Conservation (phyloP, 2,888 invertebrate species). For the Eupithecia vulgata region DNA sequence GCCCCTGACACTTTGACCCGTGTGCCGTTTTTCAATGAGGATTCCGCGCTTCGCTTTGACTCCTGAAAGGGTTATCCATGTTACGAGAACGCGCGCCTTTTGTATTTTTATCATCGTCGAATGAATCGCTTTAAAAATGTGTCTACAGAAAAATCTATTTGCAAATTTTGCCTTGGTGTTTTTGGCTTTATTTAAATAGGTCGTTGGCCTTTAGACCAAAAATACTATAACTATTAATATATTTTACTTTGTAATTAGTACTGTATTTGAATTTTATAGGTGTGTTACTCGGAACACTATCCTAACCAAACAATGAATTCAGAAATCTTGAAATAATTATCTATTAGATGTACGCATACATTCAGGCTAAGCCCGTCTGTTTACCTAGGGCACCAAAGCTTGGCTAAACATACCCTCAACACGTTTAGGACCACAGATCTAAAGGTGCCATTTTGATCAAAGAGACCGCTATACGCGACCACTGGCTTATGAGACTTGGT, state of each 20-base stretch:
- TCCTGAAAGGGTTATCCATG: conserved; percentile 73
- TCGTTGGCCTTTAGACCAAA: not conserved
- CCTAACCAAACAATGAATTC: not conserved
- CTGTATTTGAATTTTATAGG: not conserved
- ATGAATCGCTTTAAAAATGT: conserved; percentile 67
- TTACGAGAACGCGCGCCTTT: conserved; percentile 62
- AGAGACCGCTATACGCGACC: conserved; percentile 3
- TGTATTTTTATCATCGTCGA: conserved; percentile 74
- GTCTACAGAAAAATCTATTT: conserved; percentile 39
- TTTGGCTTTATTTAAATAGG: not conserved
- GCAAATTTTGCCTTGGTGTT: conserved; percentile 31
- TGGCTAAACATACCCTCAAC: conserved; percentile 52
- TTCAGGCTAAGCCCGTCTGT: conserved; percentile 1
- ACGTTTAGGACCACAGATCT: conserved; percentile 34
- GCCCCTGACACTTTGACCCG: conserved; percentile 69
- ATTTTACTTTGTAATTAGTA: no score
- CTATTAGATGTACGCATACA: not conserved
- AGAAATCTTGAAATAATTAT: not conserved
- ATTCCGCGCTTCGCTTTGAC: conserved; percentile 66
- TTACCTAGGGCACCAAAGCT: conserved; percentile 17
- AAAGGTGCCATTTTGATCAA: conserved; percentile 8
- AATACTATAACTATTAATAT: no score
- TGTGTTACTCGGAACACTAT: not conserved
- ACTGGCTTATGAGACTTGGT: not conserved
- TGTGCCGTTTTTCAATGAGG: conserved; percentile 74